Base-by-base conservation (phyloP, 2,797 vertebrate species). In the Champsocephalus gunnari region DNA sequence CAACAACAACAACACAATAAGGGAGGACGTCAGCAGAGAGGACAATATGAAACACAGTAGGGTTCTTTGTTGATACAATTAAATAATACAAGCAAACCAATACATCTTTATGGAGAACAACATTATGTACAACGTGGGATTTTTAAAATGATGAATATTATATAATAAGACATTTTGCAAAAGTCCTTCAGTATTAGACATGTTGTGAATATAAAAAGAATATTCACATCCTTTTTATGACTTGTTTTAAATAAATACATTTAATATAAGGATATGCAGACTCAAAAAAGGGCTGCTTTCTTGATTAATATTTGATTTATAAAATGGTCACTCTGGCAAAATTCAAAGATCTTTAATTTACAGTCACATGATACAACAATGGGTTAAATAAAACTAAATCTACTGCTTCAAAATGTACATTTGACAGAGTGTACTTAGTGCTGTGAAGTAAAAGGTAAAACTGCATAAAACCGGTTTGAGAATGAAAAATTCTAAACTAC, bases 1-100 rank as follows among this genome's bases (percentile, higher is more conserved):
- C 34, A 34, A 34, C 34, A 69, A 68, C 34, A 69, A 68, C 49
- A 81, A 65, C 51, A 61, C 19, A 38, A 21, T 32, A 28, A 19
- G 34, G 57, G 14, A 65, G 60, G 54, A 68, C 50, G 50, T 21
- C 16, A 43, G 21, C 34, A 41, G 60, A 54, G 54, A 43, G 32
- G 34, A 12, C 12, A 43, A 16, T 5, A 24, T 38, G 28, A 62
- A 0, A 41, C 19, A 55, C 11, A 2, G 2, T 6, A 14, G 11
- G 64, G 6, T 9, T 64, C 9, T 43, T 66, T 48, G 45, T 32
- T 47, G 19, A 13, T 21, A 3, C 38, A n/a, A 54, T 55, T 16
- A 9, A 41, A 50, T 54, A 60, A 34, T 8, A 4, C 45, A 56
- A 17, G 34, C 5, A 1, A 41, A 9, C 28, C 32, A 62, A 47